Evolutionary conservation across 1,140 invertebrate genomes (phyloP).

Genomic region (Drosophila sturtevanti): DNA sequence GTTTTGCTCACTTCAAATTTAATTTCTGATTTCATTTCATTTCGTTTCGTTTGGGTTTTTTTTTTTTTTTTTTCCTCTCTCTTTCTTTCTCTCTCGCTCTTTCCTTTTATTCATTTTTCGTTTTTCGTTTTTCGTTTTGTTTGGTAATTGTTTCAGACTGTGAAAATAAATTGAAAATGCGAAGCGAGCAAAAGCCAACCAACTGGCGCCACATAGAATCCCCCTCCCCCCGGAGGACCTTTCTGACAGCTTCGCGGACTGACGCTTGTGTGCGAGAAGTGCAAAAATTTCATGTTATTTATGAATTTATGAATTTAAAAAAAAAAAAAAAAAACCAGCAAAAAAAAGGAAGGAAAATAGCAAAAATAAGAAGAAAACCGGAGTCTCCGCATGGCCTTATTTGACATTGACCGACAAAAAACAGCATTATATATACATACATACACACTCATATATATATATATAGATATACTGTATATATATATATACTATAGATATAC

Average conservation of each 20-base stretch:
- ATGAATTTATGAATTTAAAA: slow-evolving; percentile 28
- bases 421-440: not conserved
- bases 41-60: slow-evolving; percentile 46
- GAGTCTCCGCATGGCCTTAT: not conserved
- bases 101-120: slow-evolving; percentile 21
- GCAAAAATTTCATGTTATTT: slow-evolving; percentile 15
- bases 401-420: slow-evolving; percentile 36
- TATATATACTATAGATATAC: too few relatives aligned
- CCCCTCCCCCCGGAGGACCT: slow-evolving; percentile 45
- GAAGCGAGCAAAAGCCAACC: slow-evolving; percentile 52
- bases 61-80: slow-evolving; percentile 33
- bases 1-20: slow-evolving; percentile 78
- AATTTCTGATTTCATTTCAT: slow-evolving; percentile 74
- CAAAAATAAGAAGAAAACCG: too few relatives aligned
- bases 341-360: not conserved
- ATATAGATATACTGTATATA: too few relatives aligned
- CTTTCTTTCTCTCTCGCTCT: too few relatives aligned
- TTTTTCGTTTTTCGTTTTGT: slow-evolving; percentile 32
- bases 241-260: slow-evolving; percentile 75
- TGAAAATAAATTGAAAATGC: slow-evolving; percentile 78
- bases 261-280: slow-evolving; percentile 48
- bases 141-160: slow-evolving; percentile 76
- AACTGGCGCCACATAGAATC: slow-evolving; percentile 4
- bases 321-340: too few relatives aligned
- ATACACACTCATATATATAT: too few relatives aligned